Conservation (phyloP, 2,888 invertebrate species). For the Belgica antarctica region DNA sequence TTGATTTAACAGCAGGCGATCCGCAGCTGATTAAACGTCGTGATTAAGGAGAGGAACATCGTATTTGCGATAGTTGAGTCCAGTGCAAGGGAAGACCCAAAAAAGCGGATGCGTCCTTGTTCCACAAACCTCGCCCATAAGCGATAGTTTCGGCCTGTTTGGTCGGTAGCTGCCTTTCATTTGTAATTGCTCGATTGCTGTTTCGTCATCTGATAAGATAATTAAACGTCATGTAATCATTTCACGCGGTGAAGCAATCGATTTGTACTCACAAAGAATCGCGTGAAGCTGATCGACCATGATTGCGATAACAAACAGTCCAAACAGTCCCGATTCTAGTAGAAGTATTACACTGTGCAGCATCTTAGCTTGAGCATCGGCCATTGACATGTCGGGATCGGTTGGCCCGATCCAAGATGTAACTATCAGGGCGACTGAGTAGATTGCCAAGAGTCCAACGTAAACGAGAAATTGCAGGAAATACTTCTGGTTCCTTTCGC, state of each 20-base stretch:
- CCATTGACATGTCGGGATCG: slow-evolving; percentile 62
- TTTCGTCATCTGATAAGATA: slow-evolving; percentile 71
- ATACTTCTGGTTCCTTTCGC: slow-evolving; percentile 87
- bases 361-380: slow-evolving; percentile 72
- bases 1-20: background rate
- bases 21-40: slow-evolving; percentile 50
- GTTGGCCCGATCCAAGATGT: slow-evolving; percentile 72
- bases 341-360: slow-evolving; percentile 79
- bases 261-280: slow-evolving; percentile 53
- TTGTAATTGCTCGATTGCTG: slow-evolving; percentile 75
- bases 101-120: slow-evolving; percentile 64
- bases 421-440: slow-evolving; percentile 69
- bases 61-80: slow-evolving; percentile 53
- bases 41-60: slow-evolving; percentile 53
- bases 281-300: slow-evolving; percentile 83
- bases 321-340: slow-evolving; percentile 79
- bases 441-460: slow-evolving; percentile 65
- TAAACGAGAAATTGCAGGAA: slow-evolving; percentile 85
- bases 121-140: slow-evolving; percentile 76
- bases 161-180: slow-evolving; percentile 65
- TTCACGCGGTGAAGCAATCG: background rate
- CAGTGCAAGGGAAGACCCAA: slow-evolving; percentile 71
- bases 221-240: no score
- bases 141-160: slow-evolving; percentile 62
- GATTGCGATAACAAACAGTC: slow-evolving; percentile 83